These are phyloP conservation scores for Brachionus angularis DNA, from an alignment of 1,140 invertebrate species.

Conservation along the genomic window DNA sequence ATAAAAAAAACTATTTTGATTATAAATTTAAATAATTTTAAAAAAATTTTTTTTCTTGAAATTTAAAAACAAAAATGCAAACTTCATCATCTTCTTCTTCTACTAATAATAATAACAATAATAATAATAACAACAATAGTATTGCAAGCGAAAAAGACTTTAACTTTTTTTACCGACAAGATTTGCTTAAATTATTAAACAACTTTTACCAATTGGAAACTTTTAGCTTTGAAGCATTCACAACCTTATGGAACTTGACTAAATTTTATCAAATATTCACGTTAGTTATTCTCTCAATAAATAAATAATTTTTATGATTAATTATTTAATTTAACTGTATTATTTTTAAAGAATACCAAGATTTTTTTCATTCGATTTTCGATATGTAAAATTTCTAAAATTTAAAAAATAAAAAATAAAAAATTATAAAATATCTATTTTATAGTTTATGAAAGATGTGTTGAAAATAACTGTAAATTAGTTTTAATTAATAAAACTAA, in stretches of 20 bases:
- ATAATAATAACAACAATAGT: too few species aligned
- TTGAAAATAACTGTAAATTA: conserved; percentile 6
- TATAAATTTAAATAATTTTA: too few species aligned
- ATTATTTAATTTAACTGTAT: background rate
- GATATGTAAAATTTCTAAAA: background rate
- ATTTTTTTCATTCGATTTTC: conserved; percentile 30
- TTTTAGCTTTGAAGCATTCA: conserved; percentile 1
- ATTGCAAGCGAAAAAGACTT: conserved; percentile 31
- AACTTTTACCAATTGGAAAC: conserved; percentile 25
- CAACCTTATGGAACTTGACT: conserved; percentile 34
- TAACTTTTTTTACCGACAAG: conserved; percentile 23
- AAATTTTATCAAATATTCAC: conserved; percentile 37
- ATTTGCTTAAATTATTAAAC: conserved; percentile 26
- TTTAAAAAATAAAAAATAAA: background rate
- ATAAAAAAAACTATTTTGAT: too few species aligned
- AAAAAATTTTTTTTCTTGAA: too few species aligned
- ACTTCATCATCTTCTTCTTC: too few species aligned
- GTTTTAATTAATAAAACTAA: background rate
- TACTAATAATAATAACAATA: too few species aligned
- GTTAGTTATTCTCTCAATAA: background rate
- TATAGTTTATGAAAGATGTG: conserved; percentile 39
- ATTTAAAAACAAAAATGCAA: too few species aligned
- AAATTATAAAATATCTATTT: background rate
- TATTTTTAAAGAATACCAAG: conserved; percentile 16
- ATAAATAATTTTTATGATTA: background rate